These are phyloP conservation scores for Hydropotes inermis DNA, from an alignment of 2,113 vertebrate species.

Conservation along the genomic window DNA sequence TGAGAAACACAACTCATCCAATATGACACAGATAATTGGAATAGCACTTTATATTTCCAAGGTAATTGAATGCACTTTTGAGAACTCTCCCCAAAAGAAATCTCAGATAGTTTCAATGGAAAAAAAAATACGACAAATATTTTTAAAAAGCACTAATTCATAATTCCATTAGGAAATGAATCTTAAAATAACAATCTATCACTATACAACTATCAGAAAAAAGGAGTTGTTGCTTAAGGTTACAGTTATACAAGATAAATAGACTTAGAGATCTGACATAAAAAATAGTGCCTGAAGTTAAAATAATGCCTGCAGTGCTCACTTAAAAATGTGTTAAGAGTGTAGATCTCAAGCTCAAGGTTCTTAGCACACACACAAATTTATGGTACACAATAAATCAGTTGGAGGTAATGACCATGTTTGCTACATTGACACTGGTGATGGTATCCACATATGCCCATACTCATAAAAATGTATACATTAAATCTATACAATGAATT, in stretches of 20 bases:
- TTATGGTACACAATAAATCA: neutral
- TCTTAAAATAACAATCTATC: neutral
- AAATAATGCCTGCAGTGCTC: neutral
- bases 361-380: neutral
- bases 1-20: neutral
- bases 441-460: neutral
- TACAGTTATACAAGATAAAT: neutral
- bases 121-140: neutral
- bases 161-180: neutral
- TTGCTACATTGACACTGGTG: neutral
- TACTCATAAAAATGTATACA: neutral
- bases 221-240: neutral
- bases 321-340: neutral
- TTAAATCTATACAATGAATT: neutral
- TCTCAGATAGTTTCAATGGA: neutral
- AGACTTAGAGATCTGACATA: neutral
- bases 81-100: neutral
- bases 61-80: neutral
- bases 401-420: neutral
- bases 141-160: neutral
- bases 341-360: neutral
- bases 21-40: neutral
- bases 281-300: neutral
- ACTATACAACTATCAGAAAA: neutral
- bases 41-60: neutral